These are phyloP conservation scores for Chlorops oryzae DNA, from an alignment of 1,140 invertebrate genomes.

Conservation along the genomic window DNA sequence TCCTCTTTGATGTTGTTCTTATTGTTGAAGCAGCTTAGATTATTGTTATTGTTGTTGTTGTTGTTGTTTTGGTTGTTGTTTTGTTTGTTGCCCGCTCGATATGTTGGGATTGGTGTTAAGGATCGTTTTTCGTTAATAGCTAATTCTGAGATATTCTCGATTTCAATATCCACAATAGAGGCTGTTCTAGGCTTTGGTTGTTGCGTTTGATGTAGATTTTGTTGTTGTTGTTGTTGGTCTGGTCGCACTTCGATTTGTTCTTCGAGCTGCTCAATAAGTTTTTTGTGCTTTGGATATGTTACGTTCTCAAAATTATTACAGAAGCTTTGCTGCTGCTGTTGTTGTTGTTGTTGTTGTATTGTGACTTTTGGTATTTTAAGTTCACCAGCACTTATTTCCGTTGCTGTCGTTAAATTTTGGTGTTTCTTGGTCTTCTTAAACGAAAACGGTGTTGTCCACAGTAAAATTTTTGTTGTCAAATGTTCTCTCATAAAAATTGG, in stretches of 20 bases:
- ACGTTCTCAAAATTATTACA: too few relatives aligned
- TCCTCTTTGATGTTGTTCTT: conserved; percentile 5
- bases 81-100: conserved; percentile 4
- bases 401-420: conserved; percentile 5
- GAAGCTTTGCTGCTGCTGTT: too few relatives aligned
- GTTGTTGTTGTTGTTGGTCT: neutral
- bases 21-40: neutral
- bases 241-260: conserved; percentile 3
- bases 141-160: neutral
- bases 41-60: conserved; percentile 15
- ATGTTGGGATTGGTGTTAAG: neutral
- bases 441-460: conserved; percentile 14
- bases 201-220: neutral
- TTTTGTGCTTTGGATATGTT: too few relatives aligned
- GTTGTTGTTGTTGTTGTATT: too few relatives aligned
- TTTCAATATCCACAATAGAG: neutral
- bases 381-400: neutral
- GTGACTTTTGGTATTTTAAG: too few relatives aligned
- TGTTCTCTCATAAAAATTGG: conserved; percentile 9
- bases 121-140: neutral
- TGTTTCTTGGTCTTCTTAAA: conserved; percentile 14
- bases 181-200: neutral
- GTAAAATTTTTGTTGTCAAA: conserved; percentile 6
- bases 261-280: too few relatives aligned
- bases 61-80: conserved; percentile 9